These are phyloP conservation scores for Theodoxus fluviatilis DNA, from an alignment of 2,888 invertebrate species.

Conservation along the genomic window DNA sequence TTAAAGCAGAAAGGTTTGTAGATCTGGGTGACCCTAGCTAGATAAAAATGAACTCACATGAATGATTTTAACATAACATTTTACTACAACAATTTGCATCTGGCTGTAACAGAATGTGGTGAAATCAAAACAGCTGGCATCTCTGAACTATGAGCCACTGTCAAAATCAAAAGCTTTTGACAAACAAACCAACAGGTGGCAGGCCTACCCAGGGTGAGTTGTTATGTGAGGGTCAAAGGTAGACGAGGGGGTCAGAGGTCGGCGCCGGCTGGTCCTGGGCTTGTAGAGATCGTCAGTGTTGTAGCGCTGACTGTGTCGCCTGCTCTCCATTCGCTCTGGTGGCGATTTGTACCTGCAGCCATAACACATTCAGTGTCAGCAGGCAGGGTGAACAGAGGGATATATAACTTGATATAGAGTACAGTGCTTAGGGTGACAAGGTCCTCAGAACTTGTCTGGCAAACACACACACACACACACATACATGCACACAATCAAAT, in stretches of 20 bases:
- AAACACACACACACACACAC: too few relatives aligned
- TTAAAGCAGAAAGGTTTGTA: too few relatives aligned
- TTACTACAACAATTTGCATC: too few relatives aligned
- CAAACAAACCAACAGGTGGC: slow-evolving; percentile 5
- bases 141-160: neutral
- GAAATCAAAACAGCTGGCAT: too few relatives aligned
- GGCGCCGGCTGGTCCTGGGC: slow-evolving; percentile 67
- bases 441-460: too few relatives aligned
- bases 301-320: slow-evolving; percentile 68
- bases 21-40: too few relatives aligned
- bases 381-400: too few relatives aligned
- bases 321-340: slow-evolving; percentile 27
- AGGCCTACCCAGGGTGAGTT: slow-evolving; percentile 14
- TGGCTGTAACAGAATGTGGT: too few relatives aligned
- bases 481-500: too few relatives aligned
- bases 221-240: slow-evolving; percentile 8
- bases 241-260: slow-evolving; percentile 28
- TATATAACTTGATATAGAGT: too few relatives aligned
- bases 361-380: neutral
- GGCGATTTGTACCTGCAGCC: slow-evolving; percentile 25
- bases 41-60: neutral
- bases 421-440: too few relatives aligned
- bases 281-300: slow-evolving; percentile 78
- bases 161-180: neutral
- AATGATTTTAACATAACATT: too few relatives aligned